A percentile compares a stretch with the other conserved stretches of the same genome.
Evolutionary conservation across 2,888 invertebrate genomes (phyloP).

Genomic region (Quadroppia sp.): DNA sequence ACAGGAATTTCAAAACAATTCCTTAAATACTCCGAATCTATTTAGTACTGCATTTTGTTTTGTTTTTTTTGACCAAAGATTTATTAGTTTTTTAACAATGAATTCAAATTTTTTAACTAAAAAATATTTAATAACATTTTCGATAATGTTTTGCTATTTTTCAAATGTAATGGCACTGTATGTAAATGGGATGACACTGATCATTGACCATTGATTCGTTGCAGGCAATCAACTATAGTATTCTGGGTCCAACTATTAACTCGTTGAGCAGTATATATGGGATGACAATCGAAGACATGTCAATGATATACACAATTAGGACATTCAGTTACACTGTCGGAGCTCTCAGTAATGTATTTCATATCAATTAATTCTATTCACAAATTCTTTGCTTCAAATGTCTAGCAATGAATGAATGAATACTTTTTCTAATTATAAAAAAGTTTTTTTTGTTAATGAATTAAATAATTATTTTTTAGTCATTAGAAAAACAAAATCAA

Average conservation of each 20-base stretch:
- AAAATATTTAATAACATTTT: conserved; percentile 22
- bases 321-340: conserved; percentile 10
- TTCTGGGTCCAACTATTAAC: not conserved
- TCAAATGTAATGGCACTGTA: too few relatives aligned
- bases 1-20: conserved; percentile 8
- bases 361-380: too few relatives aligned
- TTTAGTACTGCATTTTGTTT: too few relatives aligned
- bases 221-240: conserved; percentile 10
- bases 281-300: not conserved
- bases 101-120: not conserved
- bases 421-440: too few relatives aligned
- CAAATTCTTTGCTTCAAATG: too few relatives aligned
- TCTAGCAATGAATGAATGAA: too few relatives aligned
- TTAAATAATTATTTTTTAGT: too few relatives aligned
- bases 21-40: not conserved
- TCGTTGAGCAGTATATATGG: conserved; percentile 10
- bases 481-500: too few relatives aligned
- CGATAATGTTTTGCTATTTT: conserved; percentile 19
- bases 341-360: conserved; percentile 21
- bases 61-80: not conserved
- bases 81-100: not conserved
- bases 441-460: too few relatives aligned
- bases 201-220: too few relatives aligned
- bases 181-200: too few relatives aligned
- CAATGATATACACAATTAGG: conserved; percentile 17